Base-by-base conservation (phyloP, 2,888 invertebrate species). In the Deilephila elpenor region DNA sequence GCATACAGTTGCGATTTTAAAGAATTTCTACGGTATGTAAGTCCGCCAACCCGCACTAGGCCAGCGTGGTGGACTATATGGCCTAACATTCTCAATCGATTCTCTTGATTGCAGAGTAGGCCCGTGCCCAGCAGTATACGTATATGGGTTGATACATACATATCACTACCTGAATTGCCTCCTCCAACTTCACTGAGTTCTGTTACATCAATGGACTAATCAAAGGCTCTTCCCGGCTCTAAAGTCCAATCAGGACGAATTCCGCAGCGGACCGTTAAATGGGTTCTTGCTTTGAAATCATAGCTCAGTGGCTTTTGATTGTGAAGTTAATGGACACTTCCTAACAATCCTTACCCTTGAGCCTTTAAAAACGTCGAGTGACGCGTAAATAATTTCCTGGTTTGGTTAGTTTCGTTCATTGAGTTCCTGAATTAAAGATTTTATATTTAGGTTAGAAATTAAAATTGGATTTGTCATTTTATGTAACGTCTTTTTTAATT, bases 211-310 rank as follows among this genome's bases (percentile, higher is more conserved):
- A 51, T 51, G 25, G 67, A 6, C 44, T 44, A 67, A 67, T 67
- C 67, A 67, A 51, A 67, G 44, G 20, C 3, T 51, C 67, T 67
- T 67, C 25, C 51, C 44, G 25, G 67, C 44, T 44, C 44, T 44
- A 44, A 44, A 44, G 14, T 25, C 67, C 67, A 67, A 67, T 67
- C 67, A 67, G 67, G 25, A 44, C 7, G 11, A 25, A 67, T 20
- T 44, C 67, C 51, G 67, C 67, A 51, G 20, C 67, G 67, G 44
- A 44, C 67, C 51, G 67, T 67, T 67, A 51, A 67, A 67, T 67
- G 51, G 51, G 51, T 67, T 67, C 67, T 37, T 64, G 44, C 64
- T 64, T 64, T 37, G 64, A 64, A 64, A 64, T 64, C 44, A 64
- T 64, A 37, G 64, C 64, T 67, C 25, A 51, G 20, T 67, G 51